Conservation (phyloP, 1,140 invertebrate genomes). For the Drosophila bocki region DNA sequence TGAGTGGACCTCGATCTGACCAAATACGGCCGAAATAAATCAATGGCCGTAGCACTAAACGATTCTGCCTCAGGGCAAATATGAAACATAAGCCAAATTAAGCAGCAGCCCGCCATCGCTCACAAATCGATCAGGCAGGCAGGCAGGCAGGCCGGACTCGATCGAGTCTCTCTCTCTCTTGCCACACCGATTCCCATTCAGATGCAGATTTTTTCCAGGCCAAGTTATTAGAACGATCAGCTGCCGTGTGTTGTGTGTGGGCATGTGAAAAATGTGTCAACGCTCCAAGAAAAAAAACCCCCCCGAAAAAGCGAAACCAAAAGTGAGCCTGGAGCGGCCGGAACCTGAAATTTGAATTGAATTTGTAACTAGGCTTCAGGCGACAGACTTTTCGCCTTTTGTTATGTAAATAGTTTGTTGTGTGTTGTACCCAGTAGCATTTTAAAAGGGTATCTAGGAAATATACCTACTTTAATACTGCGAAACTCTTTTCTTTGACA, state of each 20-base stretch:
- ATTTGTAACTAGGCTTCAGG: slow-evolving; percentile 57
- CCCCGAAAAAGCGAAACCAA: slow-evolving; percentile 43
- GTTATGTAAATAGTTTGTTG: slow-evolving; percentile 63
- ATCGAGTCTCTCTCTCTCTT: neutral
- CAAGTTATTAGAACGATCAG: slow-evolving; percentile 32
- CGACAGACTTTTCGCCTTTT: slow-evolving; percentile 69
- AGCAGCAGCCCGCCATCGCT: slow-evolving; percentile 44
- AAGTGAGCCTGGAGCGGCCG: slow-evolving; percentile 33
- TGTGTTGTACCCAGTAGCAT: slow-evolving; percentile 7
- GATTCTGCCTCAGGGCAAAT: slow-evolving; percentile 62
- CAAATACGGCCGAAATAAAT: slow-evolving; percentile 63
- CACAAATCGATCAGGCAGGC: slow-evolving; percentile 70
- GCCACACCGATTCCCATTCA: slow-evolving; percentile 16
- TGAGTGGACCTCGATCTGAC: slow-evolving; percentile 45
- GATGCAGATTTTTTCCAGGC: slow-evolving; percentile 4
- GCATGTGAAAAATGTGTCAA: slow-evolving; percentile 43
- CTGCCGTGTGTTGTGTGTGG: slow-evolving; percentile 26
- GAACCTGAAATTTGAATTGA: slow-evolving; percentile 31
- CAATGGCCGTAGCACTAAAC: slow-evolving; percentile 56
- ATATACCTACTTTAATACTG: neutral
- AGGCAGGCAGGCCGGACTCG: neutral
- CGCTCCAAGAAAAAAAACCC: slow-evolving; percentile 16
- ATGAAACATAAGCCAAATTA: slow-evolving; percentile 62
- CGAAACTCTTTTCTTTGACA: too few species aligned
- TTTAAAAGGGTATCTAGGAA: slow-evolving; percentile 1